Percentiles rank a stretch among this genome's conserved stretches.
Conservation (phyloP, 2,888 invertebrate genomes). For the Caenorhabditis sinica region DNA sequence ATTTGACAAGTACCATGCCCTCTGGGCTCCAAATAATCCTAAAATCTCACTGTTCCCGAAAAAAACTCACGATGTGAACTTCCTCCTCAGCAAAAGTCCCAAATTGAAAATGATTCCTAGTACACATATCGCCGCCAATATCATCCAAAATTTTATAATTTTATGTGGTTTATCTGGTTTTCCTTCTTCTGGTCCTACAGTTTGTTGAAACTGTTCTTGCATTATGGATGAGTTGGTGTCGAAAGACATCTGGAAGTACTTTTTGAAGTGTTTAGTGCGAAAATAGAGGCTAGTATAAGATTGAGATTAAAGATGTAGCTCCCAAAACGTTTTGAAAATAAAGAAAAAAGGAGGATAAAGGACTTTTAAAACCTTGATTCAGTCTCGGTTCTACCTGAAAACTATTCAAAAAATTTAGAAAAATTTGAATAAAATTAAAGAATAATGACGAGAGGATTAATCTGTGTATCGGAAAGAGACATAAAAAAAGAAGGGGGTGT, state of each 20-base stretch:
- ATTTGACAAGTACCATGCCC: too few species aligned
- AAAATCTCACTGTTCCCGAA: too few species aligned
- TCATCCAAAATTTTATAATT: slow-evolving; percentile 66
- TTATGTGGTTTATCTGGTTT: slow-evolving; percentile 24
- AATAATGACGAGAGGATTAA: slow-evolving; percentile 14
- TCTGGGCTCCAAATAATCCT: too few species aligned
- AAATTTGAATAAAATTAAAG: background rate
- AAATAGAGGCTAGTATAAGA: too few species aligned
- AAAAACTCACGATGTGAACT: slow-evolving; percentile 59
- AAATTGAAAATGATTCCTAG: slow-evolving; percentile 68
- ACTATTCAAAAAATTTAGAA: too few species aligned
- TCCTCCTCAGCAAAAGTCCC: slow-evolving; percentile 55
- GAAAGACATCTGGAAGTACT: slow-evolving; percentile 51
- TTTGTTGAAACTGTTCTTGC: slow-evolving; percentile 21
- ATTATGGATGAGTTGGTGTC: slow-evolving; percentile 51
- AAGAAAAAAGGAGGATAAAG: too few species aligned
- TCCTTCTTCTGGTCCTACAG: background rate
- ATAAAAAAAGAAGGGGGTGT: slow-evolving; percentile 6
- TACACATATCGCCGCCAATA: slow-evolving; percentile 61
- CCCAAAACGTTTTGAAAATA: too few species aligned
- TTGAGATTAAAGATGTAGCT: too few species aligned
- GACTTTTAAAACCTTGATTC: too few species aligned
- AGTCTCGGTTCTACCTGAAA: too few species aligned
- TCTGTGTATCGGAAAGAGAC: background rate
- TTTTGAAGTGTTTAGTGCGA: background rate